Evolutionary conservation across 1,140 invertebrate genomes (phyloP), one percentile per base, ranked within the genome.

Genomic region (Radopholus similis): DNA sequence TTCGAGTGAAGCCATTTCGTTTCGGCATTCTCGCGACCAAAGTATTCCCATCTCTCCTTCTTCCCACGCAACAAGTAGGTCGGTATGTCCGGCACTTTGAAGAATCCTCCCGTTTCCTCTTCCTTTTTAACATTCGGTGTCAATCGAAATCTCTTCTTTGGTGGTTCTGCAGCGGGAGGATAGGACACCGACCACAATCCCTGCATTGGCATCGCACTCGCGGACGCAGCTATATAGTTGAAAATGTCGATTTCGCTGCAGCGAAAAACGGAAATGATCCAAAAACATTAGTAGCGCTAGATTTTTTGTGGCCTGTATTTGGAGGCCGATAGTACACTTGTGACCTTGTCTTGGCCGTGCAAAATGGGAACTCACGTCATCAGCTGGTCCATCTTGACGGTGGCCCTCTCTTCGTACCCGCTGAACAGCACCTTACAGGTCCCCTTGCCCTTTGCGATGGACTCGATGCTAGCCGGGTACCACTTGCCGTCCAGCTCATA

Each of bases 381-480:
- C 21, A 73, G 42, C 18, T 75, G 26, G n/a, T 49, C 68, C 40
- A 76, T 8, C 15, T 77, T 58, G n/a, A 73, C 62, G 0, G 34
- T 23, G 13, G 62, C 66, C 32, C 53, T 59, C 21, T 71, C 35
- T 9, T 73, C 68, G 56, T 73, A 73, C n/a, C 75, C 72, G 5
- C 28, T 75, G 53, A 66, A 73, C 13, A 42, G 13, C 2, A 73
- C 74, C 8, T 32, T 23, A 34, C 68, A 77, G 8, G 18, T 73
- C 6, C 62, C 40, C 30, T 53, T 64, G 6, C 35, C 32, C 15
- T 9, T n/a, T 15, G 60, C 23, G 9, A 73, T 28, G 1, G 18
- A 30, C 3, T 64, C 35, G 34, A 73, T 72, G 54, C 69, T 77
- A 8, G 72, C 72, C 15, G 65, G 59, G 59, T 73, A 73, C 40